phyloP scores from a whole-genome alignment of 2,888 invertebrate genomes.

The Allygus modestus region DNA sequence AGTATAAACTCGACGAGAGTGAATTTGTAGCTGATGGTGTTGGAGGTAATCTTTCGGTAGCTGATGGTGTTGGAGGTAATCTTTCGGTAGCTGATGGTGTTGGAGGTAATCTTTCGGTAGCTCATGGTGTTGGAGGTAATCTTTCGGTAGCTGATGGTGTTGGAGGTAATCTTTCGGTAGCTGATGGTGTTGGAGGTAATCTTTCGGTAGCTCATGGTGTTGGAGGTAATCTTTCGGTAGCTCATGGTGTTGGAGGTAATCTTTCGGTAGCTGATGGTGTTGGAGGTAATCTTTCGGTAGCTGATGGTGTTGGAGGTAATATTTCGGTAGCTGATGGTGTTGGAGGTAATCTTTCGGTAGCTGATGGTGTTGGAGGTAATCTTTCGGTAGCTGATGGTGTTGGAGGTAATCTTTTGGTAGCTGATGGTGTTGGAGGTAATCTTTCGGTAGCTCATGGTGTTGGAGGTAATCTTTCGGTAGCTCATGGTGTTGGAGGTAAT shows the following conservation, averaged over 20 bases:
- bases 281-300: conserved; percentile 7
- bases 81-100: conserved; percentile 3
- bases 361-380: conserved; percentile 10
- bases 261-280: conserved; percentile 3
- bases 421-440: conserved; percentile 10
- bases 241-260: conserved; percentile 1
- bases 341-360: conserved; percentile 7
- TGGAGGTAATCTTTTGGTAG: background rate
- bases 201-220: background rate
- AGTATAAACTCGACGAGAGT: background rate
- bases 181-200: conserved; percentile 10
- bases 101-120: conserved; percentile 7
- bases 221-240: conserved; percentile 7
- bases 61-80: conserved; percentile 10
- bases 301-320: conserved; percentile 10
- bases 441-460: background rate
- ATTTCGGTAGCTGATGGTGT: background rate
- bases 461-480: conserved; percentile 7
- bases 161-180: conserved; percentile 7
- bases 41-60: background rate
- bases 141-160: conserved; percentile 3
- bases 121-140: conserved; percentile 1
- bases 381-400: conserved; percentile 3
- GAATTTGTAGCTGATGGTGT: conserved; percentile 6
- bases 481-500: conserved; percentile 1